Conservation (phyloP, 2,888 invertebrate genomes). For the Rapana venosa region DNA sequence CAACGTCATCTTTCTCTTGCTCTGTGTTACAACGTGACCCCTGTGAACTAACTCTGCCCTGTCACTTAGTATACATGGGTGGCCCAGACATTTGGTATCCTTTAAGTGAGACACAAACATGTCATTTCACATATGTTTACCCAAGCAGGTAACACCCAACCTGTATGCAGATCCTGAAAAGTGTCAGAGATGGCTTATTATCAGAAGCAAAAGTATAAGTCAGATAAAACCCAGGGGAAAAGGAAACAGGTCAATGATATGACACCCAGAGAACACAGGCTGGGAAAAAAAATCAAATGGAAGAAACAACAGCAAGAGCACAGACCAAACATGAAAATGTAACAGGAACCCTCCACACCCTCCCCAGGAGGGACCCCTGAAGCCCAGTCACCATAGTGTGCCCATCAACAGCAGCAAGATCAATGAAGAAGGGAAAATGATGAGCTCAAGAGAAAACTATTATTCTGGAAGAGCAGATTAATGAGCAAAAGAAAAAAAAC, state of each 20-base stretch:
- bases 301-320: slow-evolving; percentile 5
- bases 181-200: background rate
- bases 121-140: too few species aligned
- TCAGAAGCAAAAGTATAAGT: background rate
- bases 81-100: too few species aligned
- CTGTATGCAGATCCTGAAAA: background rate
- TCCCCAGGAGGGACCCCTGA: background rate
- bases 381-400: background rate
- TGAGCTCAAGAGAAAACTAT: background rate
- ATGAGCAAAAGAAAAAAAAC: background rate
- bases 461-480: background rate
- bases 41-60: too few species aligned
- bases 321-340: background rate
- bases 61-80: too few species aligned
- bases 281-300: background rate
- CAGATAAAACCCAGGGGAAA: background rate
- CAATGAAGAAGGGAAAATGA: background rate
- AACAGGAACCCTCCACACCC: background rate
- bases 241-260: background rate
- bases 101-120: too few species aligned
- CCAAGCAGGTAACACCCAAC: too few species aligned
- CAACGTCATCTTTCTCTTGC: too few species aligned
- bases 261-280: slow-evolving; percentile 5
- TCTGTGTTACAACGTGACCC: too few species aligned
- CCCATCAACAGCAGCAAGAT: background rate